A percentile compares a stretch with the other conserved stretches of the same genome.
Conservation (phyloP, 2,888 invertebrate species). For the Tipula helvola region DNA sequence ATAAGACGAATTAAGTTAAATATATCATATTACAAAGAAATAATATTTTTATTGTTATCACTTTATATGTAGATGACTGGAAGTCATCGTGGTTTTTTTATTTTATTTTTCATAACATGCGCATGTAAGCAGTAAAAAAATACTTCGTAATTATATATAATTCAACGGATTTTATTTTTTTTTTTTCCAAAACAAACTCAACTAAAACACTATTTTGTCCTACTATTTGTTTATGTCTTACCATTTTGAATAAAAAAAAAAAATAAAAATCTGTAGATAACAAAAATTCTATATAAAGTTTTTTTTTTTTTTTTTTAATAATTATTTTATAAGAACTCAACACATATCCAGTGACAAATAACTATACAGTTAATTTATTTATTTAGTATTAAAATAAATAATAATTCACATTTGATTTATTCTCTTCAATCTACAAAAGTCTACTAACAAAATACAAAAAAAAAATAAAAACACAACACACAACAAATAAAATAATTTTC, state of each 20-base stretch:
- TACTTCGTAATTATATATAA: not conserved
- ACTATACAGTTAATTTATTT: not conserved
- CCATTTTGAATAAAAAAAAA: not conserved
- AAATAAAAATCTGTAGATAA: not conserved
- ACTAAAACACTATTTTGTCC: not conserved
- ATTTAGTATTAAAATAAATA: not conserved
- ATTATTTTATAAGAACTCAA: not conserved
- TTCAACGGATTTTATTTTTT: not conserved
- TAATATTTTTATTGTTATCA: not conserved
- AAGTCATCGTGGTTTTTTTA: not conserved
- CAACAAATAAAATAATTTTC: not conserved
- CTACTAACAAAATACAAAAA: not conserved
- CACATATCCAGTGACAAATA: not conserved
- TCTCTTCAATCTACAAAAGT: not conserved
- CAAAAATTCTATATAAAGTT: not conserved
- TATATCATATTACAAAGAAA: not conserved
- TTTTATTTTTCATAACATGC: not conserved
- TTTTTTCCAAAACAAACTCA: not conserved
- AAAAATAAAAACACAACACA: not conserved
- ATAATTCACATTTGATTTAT: not conserved
- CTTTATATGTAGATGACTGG: not conserved
- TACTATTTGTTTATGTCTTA: not conserved
- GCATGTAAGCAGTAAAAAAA: not conserved
- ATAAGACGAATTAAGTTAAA: not conserved
- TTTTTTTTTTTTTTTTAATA: not conserved